phyloP scores from a whole-genome alignment of 2,888 invertebrate genomes.

The Macrosiphum euphorbiae region DNA sequence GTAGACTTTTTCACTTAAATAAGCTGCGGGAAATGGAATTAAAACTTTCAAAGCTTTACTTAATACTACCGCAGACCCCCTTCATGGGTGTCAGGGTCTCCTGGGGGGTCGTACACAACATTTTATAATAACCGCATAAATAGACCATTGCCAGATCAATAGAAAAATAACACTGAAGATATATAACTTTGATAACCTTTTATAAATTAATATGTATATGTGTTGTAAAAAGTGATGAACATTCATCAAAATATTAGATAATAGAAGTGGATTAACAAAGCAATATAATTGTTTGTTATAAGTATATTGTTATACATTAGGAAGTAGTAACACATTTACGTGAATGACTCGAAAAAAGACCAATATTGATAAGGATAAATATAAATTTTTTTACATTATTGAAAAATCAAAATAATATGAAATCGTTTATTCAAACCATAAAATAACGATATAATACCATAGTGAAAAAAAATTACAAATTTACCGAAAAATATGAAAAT shows the following conservation, averaged over 20 bases:
- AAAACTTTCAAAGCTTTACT: not conserved
- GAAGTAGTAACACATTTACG: not conserved
- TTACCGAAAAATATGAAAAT: not conserved
- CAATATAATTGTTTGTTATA: not conserved
- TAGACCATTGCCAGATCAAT: not conserved
- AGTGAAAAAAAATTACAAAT: not conserved
- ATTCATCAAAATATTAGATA: not conserved
- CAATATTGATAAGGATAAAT: no score
- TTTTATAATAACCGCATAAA: not conserved
- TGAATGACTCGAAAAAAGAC: not conserved
- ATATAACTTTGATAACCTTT: not conserved
- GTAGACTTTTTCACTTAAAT: not conserved
- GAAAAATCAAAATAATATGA: no score
- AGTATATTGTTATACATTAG: not conserved
- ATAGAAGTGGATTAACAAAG: not conserved
- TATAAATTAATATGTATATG: not conserved
- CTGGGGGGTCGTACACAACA: not conserved
- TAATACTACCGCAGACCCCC: not conserved
- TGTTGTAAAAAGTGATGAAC: not conserved
- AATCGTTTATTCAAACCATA: no score
- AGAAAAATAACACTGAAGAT: not conserved
- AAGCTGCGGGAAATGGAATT: not conserved
- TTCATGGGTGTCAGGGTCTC: not conserved
- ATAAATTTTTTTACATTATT: no score
- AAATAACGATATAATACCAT: no score